phyloP scores from a whole-genome alignment of 2,113 vertebrate genomes.

The Theristicus caerulescens region DNA sequence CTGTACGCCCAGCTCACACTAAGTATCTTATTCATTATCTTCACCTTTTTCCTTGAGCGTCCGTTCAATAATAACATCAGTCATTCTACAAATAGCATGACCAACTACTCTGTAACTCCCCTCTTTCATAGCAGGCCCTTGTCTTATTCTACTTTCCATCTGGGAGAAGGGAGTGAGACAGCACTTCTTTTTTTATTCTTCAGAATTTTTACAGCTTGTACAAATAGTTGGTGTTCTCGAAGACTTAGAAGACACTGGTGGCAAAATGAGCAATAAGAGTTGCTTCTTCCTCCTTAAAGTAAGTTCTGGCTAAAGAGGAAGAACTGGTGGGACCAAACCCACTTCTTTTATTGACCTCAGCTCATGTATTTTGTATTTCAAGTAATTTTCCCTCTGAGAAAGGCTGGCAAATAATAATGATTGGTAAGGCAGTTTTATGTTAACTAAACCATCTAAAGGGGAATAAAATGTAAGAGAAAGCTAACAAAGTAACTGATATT shows the following conservation, averaged over 20 bases:
- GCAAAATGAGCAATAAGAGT: neutral
- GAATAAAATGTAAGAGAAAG: neutral
- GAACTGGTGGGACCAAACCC: neutral
- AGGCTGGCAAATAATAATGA: neutral
- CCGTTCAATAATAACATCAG: neutral
- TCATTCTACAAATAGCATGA: neutral
- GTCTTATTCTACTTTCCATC: neutral
- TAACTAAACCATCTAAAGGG: neutral
- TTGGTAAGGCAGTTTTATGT: neutral
- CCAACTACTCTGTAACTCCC: neutral
- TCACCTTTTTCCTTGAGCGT: neutral
- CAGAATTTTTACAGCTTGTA: neutral
- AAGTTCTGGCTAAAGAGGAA: neutral
- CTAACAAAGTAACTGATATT: neutral
- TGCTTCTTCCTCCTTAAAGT: neutral
- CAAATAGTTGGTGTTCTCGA: neutral
- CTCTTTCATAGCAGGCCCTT: neutral
- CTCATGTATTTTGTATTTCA: slow-evolving; percentile 4
- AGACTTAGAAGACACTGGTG: neutral
- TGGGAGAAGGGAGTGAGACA: neutral
- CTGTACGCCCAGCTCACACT: neutral
- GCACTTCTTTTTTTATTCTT: neutral
- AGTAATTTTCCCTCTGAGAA: slow-evolving; percentile 19
- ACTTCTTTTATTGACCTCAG: neutral
- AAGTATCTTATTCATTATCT: neutral